Base-by-base conservation (phyloP, 2,797 vertebrate species). In the Artibeus lituratus region DNA sequence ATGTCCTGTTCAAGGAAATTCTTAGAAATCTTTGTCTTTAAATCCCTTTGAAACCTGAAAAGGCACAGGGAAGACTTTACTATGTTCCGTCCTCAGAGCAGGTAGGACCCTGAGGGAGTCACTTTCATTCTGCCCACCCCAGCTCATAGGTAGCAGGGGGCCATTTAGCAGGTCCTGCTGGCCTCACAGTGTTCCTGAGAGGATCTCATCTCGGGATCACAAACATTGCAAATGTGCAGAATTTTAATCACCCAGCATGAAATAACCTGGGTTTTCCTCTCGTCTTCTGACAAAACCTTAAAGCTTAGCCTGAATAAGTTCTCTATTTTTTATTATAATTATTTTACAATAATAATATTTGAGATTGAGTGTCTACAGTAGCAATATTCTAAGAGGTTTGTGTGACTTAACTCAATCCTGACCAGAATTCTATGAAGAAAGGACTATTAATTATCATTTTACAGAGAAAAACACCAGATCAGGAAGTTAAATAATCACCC, bases 371-470 rank as follows among this genome's bases (percentile, higher is more conserved):
- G 16, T 44, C 87, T 29, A 47, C 51, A 51, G 10, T 24, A 69
- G 49, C 59, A 42, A 29, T 51, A 29, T 49, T 87, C 87, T 77
- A 70, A 83, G 59, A 89, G 15, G 15, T 81, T 32, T 84, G 15
- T 16, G 51, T 26, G 22, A 16, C n/a, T 73, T 62, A 77, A 72
- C 21, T 83, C 32, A 78, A 42, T 70, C 47, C n/a, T 4, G 59
- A 62, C 74, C 57, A 91, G 57, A 87, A 87, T 24, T 35, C n/a
- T 37, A 3, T 81, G 7, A 82, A 84, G 47, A 95, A 94, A 62
- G 37, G 19, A 32, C 22, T 44, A 42, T 39, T 85, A 26, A 78
- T 32, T 86, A 73, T 74, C 37, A 65, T 67, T 87, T 84, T 91
- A 77, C 51, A 78, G 9, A 74, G 3, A 10, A 42, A 80, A 90